Base-by-base conservation (phyloP, 2,797 vertebrate species). In the Avahi laniger region DNA sequence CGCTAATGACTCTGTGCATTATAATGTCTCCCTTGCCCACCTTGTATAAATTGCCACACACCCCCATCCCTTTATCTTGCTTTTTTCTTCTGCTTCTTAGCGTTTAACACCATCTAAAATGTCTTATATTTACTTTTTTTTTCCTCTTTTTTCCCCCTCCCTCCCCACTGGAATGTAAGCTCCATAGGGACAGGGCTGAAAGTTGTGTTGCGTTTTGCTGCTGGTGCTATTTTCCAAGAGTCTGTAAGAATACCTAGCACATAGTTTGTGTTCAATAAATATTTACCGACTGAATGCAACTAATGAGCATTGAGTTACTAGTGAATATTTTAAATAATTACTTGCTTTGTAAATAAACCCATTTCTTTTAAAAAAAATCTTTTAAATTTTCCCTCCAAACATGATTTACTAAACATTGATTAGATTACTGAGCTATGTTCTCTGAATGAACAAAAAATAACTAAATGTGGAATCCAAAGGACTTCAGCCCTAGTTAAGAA, bases 251-350 rank as follows among this genome's bases (percentile, higher is more conserved):
- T 48, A 82, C 3, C 7, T 38, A 7, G 20, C 7, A 70, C 38
- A 57, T 11, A 50, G 18, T 38, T 43, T 22, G 4, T 70, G n/a
- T 79, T 75, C 72, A 82, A 38, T 80, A 63, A 79, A n/a, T 48
- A 70, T 57, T 94, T 70, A 81, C 33, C 83, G 33, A 92, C 86
- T 89, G 30, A 61, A 14, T 88, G 33, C 50, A 87, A 38, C 65
- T 69, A 92, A 90, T 41, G 73, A 92, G 18, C 48, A 41, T 48
- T 73, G 24, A 28, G n/a, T 85, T 85, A 67, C 26, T 50, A 41
- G 20, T 54, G 26, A 50, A 30, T 95, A 84, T 48, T 96, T 94
- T 84, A 41, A 85, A 50, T 78, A 73, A 83, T 72, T 61, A 52
- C 54, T 82, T 95, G 61, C 33, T 93, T 90, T 72, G 81, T 72